Evolutionary conservation across 2,888 invertebrate species (phyloP).

Genomic region (Caenorhabditis virilis): DNA sequence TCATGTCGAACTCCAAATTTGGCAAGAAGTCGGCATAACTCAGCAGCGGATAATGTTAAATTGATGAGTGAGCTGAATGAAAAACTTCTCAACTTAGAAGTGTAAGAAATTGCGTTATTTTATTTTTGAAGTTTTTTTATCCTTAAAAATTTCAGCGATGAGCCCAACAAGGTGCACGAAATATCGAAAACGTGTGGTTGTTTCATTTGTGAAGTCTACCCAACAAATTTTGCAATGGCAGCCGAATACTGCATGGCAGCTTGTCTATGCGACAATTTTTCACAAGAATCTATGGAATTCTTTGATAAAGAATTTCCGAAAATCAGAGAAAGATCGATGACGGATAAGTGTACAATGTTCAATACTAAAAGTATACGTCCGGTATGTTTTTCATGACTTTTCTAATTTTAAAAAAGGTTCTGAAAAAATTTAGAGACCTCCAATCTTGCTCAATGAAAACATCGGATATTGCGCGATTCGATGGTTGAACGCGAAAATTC

Average conservation of each 20-base stretch:
- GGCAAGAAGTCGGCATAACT: too few species aligned
- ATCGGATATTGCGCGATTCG: slow-evolving; percentile 1
- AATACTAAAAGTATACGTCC: neutral
- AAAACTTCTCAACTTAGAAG: too few species aligned
- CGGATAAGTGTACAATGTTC: neutral
- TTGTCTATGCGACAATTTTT: neutral
- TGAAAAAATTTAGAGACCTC: slow-evolving; percentile 2
- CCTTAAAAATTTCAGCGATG: too few species aligned
- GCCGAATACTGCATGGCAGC: neutral
- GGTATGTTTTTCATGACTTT: neutral
- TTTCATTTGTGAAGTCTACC: neutral
- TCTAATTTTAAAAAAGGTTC: neutral
- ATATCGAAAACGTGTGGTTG: slow-evolving; percentile 2
- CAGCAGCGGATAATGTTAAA: too few species aligned
- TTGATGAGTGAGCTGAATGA: too few species aligned
- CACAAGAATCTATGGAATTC: neutral
- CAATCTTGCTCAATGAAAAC: neutral
- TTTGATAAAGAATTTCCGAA: slow-evolving; percentile 1
- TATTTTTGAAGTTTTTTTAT: too few species aligned
- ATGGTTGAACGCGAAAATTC: neutral
- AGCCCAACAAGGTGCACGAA: too few species aligned
- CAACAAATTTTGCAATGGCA: neutral
- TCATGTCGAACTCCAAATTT: too few species aligned
- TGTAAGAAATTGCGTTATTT: too few species aligned
- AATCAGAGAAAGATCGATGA: neutral